Conservation (phyloP, 2,113 vertebrate genomes). For the Prochilodus magdalenae region DNA sequence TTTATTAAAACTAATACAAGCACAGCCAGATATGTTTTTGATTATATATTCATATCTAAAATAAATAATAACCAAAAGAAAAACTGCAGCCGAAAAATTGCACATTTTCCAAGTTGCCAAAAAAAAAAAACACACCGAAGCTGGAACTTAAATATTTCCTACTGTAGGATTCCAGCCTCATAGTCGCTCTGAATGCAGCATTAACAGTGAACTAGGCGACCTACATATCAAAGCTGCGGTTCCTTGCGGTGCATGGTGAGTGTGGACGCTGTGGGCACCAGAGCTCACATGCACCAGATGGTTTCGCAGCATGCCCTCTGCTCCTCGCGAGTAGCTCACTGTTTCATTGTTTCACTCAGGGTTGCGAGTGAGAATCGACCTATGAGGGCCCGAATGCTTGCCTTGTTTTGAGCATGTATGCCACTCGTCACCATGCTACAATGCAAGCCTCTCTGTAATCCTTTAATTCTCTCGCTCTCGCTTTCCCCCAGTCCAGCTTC, state of each 20-base stretch:
- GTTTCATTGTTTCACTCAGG: constrained; percentile 35
- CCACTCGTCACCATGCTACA: constrained; percentile 27
- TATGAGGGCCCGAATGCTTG: background rate
- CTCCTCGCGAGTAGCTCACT: constrained; percentile 9
- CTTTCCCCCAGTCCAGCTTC: background rate
- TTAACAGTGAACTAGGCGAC: constrained; percentile 25
- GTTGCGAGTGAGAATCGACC: background rate
- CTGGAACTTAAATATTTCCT: background rate
- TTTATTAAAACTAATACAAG: no score
- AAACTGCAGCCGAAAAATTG: no score
- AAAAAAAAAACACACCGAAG: background rate
- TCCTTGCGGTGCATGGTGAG: constrained; percentile 37
- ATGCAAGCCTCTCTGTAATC: background rate
- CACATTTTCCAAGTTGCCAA: background rate
- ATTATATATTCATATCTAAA: no score
- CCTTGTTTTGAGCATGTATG: background rate
- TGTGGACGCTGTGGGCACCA: constrained; percentile 37
- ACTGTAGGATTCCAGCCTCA: background rate
- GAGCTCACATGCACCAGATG: constrained; percentile 42
- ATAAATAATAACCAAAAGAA: no score
- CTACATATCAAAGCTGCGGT: constrained; percentile 42
- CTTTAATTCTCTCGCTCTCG: background rate
- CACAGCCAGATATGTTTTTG: no score
- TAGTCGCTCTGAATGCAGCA: background rate
- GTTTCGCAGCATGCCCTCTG: constrained; percentile 42